These are phyloP conservation scores for Actenoides lindsayi DNA, from an alignment of 2,113 vertebrate species.

Conservation along the genomic window DNA sequence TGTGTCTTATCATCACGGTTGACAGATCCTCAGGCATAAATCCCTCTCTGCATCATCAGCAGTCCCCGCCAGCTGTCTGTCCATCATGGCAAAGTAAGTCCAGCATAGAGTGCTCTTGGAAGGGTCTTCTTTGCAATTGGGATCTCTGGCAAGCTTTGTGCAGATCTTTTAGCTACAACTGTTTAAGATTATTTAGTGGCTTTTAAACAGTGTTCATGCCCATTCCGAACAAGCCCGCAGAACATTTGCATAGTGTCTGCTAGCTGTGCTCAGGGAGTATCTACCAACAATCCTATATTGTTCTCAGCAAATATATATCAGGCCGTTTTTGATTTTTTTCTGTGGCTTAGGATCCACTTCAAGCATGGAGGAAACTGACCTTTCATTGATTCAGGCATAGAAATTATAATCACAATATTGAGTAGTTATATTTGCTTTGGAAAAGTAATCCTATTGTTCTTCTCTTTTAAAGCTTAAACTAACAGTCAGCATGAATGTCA, in stretches of 20 bases:
- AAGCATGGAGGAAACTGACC: conserved; percentile 1
- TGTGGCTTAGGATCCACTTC: neutral
- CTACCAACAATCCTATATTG: conserved; percentile 54
- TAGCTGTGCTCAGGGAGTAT: neutral
- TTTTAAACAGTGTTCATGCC: conserved; percentile 53
- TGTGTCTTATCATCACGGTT: neutral
- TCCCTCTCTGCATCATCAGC: neutral
- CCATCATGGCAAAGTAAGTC: neutral
- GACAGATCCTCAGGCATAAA: neutral
- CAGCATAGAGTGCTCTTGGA: neutral
- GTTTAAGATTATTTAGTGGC: conserved; percentile 59
- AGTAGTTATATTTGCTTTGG: conserved; percentile 60
- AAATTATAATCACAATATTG: conserved; percentile 41
- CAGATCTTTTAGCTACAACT: conserved; percentile 18
- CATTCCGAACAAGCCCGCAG: conserved; percentile 46
- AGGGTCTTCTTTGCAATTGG: neutral
- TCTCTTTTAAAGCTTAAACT: conserved; percentile 52
- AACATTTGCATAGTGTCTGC: conserved; percentile 57
- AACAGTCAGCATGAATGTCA: conserved; percentile 60
- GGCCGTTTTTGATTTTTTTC: conserved; percentile 8
- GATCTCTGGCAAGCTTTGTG: neutral
- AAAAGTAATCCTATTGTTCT: conserved; percentile 62
- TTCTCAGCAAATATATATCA: conserved; percentile 20
- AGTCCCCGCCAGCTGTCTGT: neutral
- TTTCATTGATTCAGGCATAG: conserved; percentile 49